Base-by-base conservation (phyloP, 2,113 vertebrate genomes). In the Salminus brasiliensis region DNA sequence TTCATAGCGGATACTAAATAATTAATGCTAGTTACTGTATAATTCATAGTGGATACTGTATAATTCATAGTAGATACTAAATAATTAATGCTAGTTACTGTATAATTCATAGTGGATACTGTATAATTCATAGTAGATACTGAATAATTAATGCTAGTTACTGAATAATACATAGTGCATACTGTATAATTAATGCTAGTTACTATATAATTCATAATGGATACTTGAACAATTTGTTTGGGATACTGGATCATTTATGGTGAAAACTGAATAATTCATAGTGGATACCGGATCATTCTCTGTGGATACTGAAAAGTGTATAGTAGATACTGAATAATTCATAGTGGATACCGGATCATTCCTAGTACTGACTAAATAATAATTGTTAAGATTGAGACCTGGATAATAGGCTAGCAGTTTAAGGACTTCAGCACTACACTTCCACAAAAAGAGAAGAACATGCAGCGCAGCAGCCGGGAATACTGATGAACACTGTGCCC, bases 401-500 rank as follows among this genome's bases (percentile, higher is more conserved):
- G 11, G 16, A 49, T 1, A 11, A 12, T 45, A 3, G 21, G 43
- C 16, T 0, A 2, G 12, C 43, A 45, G 43, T 45, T 13, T 52
- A 4, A 2, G 16, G 47, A 13, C 4, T n/a, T 6, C 18, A 0
- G 57, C 36, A 15, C 27, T 32, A 13, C 30, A 18, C 21, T 60
- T 23, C 39, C 36, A 41, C 45, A 27, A 36, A 66, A 29, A 67
- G 21, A 15, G n/a, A 53, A 43, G 45, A 45, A 43, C 27, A 53
- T 32, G n/a, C 43, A 5, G 7, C 13, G 21, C 59, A 18, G 11
- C 49, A 32, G n/a, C 23, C 49, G 23, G 43, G 74, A 66, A 66
- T 76, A 34, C 29, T 27, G 63, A 52, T 75, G 29, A 65, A 76
- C 53, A 23, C 34, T 39, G 23, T 30, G 45, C 68, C 27, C 11